Evolutionary conservation across 2,113 vertebrate genomes (phyloP).

Genomic region (Takifugu flavidus): DNA sequence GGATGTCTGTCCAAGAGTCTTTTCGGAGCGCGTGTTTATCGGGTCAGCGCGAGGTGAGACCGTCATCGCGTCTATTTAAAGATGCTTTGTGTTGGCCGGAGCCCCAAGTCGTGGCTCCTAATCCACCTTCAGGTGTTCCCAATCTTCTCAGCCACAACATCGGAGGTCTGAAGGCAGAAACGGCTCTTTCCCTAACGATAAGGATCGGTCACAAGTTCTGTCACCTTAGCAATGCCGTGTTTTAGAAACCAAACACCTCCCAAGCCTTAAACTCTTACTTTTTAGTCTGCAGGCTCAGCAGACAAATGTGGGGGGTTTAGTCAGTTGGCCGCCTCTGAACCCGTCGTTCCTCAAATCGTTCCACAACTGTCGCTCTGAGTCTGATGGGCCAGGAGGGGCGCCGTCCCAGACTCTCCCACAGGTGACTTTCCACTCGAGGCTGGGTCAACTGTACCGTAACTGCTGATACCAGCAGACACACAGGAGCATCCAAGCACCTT

Average conservation of each 20-base stretch:
- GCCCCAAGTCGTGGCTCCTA: conserved; percentile 5
- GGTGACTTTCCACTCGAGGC: too few relatives aligned
- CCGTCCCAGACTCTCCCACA: too few relatives aligned
- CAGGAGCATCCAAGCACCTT: too few relatives aligned
- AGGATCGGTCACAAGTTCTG: conserved; percentile 33
- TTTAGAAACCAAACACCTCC: conserved; percentile 36
- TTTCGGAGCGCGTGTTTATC: neutral
- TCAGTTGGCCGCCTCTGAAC: too few relatives aligned
- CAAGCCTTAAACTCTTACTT: neutral
- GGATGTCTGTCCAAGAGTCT: neutral
- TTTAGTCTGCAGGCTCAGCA: too few relatives aligned
- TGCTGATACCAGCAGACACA: too few relatives aligned
- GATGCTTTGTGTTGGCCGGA: conserved; percentile 12
- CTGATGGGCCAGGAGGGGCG: too few relatives aligned
- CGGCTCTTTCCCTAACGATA: conserved; percentile 32
- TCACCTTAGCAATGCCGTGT: conserved; percentile 36
- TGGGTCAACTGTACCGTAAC: too few relatives aligned
- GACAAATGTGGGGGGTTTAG: too few relatives aligned
- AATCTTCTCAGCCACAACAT: conserved; percentile 43
- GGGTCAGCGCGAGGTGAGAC: conserved; percentile 15
- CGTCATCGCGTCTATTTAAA: conserved; percentile 18
- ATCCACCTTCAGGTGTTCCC: conserved; percentile 40
- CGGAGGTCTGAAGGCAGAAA: conserved; percentile 9
- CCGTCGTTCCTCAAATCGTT: too few relatives aligned
- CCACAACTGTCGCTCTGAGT: too few relatives aligned